Evolutionary conservation across 2,888 invertebrate species (phyloP).

Genomic region (Brachyptera risi): DNA sequence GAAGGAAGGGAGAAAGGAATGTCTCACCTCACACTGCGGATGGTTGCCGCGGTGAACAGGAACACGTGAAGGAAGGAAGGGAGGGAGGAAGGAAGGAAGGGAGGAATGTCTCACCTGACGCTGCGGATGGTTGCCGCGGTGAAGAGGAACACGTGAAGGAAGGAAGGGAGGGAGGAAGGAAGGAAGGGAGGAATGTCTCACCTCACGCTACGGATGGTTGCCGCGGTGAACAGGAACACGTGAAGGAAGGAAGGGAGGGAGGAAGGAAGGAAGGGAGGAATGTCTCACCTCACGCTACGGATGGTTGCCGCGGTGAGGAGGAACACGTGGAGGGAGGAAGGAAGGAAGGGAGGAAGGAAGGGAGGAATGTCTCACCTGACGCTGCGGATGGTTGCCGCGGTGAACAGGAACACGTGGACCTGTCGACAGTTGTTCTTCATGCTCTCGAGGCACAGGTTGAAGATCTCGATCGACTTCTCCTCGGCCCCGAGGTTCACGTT

Average conservation of each 20-base stretch:
- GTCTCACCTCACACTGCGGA: slow-evolving; percentile 77
- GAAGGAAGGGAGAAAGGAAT: too few relatives aligned
- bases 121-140: slow-evolving; percentile 70
- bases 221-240: slow-evolving; percentile 90
- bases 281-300: slow-evolving; percentile 86
- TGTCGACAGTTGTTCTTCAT: slow-evolving; percentile 74
- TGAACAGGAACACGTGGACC: slow-evolving; percentile 92
- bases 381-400: slow-evolving; percentile 82
- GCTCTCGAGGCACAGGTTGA: slow-evolving; percentile 77
- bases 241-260: too few relatives aligned
- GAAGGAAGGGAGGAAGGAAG: too few relatives aligned
- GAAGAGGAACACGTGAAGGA: too few relatives aligned
- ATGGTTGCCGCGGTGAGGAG: slow-evolving; percentile 67
- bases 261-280: too few relatives aligned
- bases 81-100: too few relatives aligned
- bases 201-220: slow-evolving; percentile 84
- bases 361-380: slow-evolving; percentile 73
- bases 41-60: slow-evolving; percentile 85
- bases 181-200: too few relatives aligned
- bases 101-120: slow-evolving; percentile 91
- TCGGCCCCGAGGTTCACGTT: slow-evolving; percentile 94
- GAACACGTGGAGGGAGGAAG: too few relatives aligned
- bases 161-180: too few relatives aligned
- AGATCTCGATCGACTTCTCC: slow-evolving; percentile 84
- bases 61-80: too few relatives aligned